Base-by-base conservation (phyloP, 2,888 invertebrate species). In the Cheilosia soror region DNA sequence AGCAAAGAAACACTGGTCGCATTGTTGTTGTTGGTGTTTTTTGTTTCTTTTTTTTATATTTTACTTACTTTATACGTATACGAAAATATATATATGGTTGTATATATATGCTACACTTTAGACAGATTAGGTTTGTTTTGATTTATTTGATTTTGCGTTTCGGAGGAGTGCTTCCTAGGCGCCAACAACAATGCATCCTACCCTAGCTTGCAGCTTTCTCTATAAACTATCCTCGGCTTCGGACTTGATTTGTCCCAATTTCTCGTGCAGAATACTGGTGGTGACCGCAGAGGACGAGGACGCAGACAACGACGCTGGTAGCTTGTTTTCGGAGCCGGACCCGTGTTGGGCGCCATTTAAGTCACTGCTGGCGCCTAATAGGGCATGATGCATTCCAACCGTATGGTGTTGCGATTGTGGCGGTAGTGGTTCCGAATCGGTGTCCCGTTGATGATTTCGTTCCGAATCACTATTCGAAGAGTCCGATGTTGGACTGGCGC, bases 141-240 rank as follows among this genome's bases (percentile, higher is more conserved):
- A 47, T 5, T 7, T 47, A 15, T 47, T 47, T 47, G 27, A 31
- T 53, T 2, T 62, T 55, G 42, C 44, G n/a, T 60, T 65, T 69
- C 13, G 11, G 31, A 37, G 9, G 55, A 15, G 25, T 15, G 5
- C 44, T n/a, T 66, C 42, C 31, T 75, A 69, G 58, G 79, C 84
- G 66, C 63, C 76, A 86, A 87, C 86, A 87, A 87, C 79, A 80
- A 87, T 69, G 63, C 62, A 87, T 83, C 75, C 88, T 87, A 85
- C 87, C 87, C 82, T 88, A 77, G 69, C 79, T 65, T 87, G 88
- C 88, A 90, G 89, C 89, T 88, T 88, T 88, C 90, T 91, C 92
- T 92, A 92, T 92, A 92, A 92, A 88, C 91, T 91, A 87, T 92
- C 90, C 80, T 92, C 91, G 33, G 80, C 87, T 80, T 92, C 92